A percentile compares a stretch with the other conserved stretches of the same genome.
phyloP scores from a whole-genome alignment of 2,113 vertebrate species.

The Scopus umbretta region DNA sequence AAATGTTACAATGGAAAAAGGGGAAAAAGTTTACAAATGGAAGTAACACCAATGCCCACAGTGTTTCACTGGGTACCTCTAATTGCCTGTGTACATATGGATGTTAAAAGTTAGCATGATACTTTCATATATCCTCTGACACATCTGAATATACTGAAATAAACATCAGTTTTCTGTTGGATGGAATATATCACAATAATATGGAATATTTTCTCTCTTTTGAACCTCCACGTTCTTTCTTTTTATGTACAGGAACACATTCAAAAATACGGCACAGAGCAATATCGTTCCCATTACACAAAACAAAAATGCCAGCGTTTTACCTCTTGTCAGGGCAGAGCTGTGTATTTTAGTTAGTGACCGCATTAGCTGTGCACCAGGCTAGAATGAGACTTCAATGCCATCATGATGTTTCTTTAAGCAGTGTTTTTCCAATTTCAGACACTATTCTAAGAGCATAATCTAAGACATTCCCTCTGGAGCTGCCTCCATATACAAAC shows the following conservation, averaged over 20 bases:
- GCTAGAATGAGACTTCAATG: not conserved
- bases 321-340: not conserved
- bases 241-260: not conserved
- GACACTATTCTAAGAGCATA: constrained; percentile 52
- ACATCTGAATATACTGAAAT: not conserved
- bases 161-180: not conserved
- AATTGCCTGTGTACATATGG: not conserved
- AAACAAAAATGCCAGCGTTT: not conserved
- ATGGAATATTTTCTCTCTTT: not conserved
- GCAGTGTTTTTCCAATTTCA: constrained; percentile 48
- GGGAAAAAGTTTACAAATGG: not conserved
- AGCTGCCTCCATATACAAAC: constrained; percentile 62
- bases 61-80: not conserved
- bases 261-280: not conserved
- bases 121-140: not conserved
- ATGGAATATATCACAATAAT: not conserved
- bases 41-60: not conserved
- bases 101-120: not conserved
- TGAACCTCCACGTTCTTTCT: not conserved
- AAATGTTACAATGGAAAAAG: not conserved
- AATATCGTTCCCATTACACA: not conserved
- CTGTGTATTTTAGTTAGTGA: not conserved
- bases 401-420: constrained; percentile 48
- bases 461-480: constrained; percentile 64
- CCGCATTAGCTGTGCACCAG: not conserved